phyloP scores from a whole-genome alignment of 2,888 invertebrate genomes.

The Lasioglossum calceatum region DNA sequence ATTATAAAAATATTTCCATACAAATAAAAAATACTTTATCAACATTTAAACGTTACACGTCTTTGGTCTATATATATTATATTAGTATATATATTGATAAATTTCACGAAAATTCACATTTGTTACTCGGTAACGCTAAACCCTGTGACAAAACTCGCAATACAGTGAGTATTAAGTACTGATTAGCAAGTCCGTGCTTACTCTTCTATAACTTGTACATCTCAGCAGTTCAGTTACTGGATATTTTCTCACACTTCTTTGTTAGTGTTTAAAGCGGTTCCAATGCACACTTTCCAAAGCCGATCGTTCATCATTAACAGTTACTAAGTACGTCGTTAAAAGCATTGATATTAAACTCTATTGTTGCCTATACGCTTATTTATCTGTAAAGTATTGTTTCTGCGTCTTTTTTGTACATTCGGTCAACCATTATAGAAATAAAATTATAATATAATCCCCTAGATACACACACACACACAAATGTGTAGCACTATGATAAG shows the following conservation, averaged over 20 bases:
- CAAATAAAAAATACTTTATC: neutral
- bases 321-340: conserved; percentile 25
- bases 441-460: neutral
- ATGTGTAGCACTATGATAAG: neutral
- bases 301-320: neutral
- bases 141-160: conserved; percentile 7
- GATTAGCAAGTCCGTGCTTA: conserved; percentile 20
- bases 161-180: conserved; percentile 64
- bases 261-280: neutral
- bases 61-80: conserved; percentile 26
- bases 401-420: conserved; percentile 29
- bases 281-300: neutral
- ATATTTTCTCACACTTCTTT: neutral
- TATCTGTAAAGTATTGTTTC: neutral
- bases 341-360: neutral
- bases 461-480: neutral
- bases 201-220: conserved; percentile 2
- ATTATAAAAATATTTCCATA: neutral
- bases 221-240: neutral
- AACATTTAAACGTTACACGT: neutral
- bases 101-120: neutral
- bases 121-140: neutral
- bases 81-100: neutral
- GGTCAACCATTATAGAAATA: neutral
- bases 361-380: neutral